Percentiles rank a stretch among this genome's conserved stretches.
These are phyloP conservation scores for Limnephilus marmoratus DNA, from an alignment of 2,888 invertebrate genomes.

Conservation along the genomic window DNA sequence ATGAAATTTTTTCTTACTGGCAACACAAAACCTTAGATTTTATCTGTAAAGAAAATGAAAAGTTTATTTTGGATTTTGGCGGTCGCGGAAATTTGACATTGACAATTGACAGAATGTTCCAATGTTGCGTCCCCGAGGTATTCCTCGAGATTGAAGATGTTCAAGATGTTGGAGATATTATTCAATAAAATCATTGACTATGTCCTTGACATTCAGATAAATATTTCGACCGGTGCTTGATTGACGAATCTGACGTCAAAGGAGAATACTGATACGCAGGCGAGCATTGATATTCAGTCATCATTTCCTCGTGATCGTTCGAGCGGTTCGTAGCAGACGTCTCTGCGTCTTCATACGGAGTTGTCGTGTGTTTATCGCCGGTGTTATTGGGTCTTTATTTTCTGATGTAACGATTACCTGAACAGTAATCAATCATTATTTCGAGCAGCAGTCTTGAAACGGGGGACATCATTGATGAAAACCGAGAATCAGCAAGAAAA, in stretches of 20 bases:
- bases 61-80: not conserved
- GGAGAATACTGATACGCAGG: not conserved
- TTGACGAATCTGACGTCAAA: slow-evolving; percentile 33
- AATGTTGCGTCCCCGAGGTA: slow-evolving; percentile 3
- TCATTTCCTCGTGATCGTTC: slow-evolving; percentile 25
- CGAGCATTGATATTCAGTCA: not conserved
- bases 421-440: not conserved
- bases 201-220: slow-evolving; percentile 29
- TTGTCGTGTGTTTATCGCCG: not conserved
- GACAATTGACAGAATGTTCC: not conserved
- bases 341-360: not conserved
- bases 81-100: slow-evolving; percentile 15
- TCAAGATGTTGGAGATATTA: slow-evolving; percentile 30
- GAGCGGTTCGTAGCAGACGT: not conserved
- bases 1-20: not conserved
- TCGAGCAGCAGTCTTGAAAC: not conserved
- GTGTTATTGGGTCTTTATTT: not conserved
- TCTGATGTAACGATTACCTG: not conserved
- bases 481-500: not conserved
- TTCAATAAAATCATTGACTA: not conserved
- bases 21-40: not conserved
- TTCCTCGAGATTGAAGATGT: not conserved
- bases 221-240: slow-evolving; percentile 12
- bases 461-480: not conserved
- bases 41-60: not conserved